A percentile compares a stretch with the other conserved stretches of the same genome.
Conservation (phyloP, 35 echinoderm and acorn worm species). For the Lytechinus variegatus region DNA sequence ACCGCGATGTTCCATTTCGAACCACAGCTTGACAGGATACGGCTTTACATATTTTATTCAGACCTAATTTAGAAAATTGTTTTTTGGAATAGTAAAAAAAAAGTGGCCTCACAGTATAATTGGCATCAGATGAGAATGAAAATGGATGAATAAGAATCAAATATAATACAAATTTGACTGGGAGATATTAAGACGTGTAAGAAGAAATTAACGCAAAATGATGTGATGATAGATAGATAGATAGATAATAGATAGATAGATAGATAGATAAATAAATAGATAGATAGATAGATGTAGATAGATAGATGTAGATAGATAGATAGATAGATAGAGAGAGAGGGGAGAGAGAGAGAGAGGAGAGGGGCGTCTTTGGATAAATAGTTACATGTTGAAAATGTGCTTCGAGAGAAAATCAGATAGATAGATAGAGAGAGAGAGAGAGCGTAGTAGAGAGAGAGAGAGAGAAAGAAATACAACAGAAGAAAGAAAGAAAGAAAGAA, state of each 20-base stretch:
- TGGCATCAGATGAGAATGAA: too few species aligned
- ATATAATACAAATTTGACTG: neutral
- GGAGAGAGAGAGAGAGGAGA: neutral
- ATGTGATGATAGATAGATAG: neutral
- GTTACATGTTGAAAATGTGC: too few species aligned
- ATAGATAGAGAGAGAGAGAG: neutral
- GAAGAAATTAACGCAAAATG: neutral
- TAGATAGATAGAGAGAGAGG: neutral
- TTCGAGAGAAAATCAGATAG: neutral
- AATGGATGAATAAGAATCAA: neutral
- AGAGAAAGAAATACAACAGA: neutral
- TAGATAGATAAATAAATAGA: too few species aligned
- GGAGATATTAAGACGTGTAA: neutral
- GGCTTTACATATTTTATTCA: neutral
- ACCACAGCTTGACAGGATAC: neutral
- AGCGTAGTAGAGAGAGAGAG: neutral
- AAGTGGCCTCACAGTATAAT: too few species aligned
- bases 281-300: too few species aligned
- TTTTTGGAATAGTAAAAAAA: neutral
- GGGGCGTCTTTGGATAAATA: too few species aligned
- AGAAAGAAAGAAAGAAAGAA: neutral
- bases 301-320: too few species aligned
- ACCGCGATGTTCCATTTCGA: neutral
- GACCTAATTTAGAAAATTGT: neutral
- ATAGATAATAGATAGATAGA: too few species aligned